These are phyloP conservation scores for Catocala nupta DNA, from an alignment of 2,888 invertebrate species.

Conservation along the genomic window DNA sequence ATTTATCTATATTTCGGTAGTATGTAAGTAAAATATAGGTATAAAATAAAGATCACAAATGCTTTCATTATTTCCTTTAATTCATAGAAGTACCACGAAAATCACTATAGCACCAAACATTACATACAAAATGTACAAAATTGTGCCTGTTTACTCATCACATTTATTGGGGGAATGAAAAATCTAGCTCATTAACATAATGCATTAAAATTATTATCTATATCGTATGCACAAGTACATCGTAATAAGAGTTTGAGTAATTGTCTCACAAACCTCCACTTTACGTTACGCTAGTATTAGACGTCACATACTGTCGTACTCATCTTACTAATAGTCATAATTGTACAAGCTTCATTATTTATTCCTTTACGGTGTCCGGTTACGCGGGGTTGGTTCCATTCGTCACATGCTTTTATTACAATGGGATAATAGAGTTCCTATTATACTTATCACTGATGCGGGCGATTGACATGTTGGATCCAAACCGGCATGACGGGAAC, in stretches of 20 bases:
- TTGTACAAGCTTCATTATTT: not conserved
- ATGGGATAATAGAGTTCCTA: no score
- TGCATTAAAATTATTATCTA: constrained; percentile 35
- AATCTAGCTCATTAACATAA: constrained; percentile 43
- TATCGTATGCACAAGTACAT: constrained; percentile 19
- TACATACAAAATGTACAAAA: constrained; percentile 86
- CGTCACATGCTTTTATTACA: not conserved
- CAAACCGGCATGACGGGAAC: no score
- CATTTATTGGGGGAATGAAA: constrained; percentile 45
- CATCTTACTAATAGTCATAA: not conserved
- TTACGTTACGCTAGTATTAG: constrained; percentile 10
- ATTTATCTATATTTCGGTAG: no score
- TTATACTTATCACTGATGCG: no score
- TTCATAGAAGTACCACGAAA: constrained; percentile 79
- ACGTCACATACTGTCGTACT: not conserved
- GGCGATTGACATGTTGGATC: no score
- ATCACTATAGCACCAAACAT: constrained; percentile 85
- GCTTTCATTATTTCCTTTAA: constrained; percentile 59
- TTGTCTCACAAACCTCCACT: constrained; percentile 7
- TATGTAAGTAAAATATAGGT: no score
- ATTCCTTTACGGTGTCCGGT: not conserved
- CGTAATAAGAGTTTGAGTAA: constrained; percentile 16
- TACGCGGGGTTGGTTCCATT: not conserved
- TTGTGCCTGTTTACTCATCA: constrained; percentile 74
- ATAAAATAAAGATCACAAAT: constrained; percentile 19